phyloP scores from a whole-genome alignment of 92 coral and sea anemone genomes.

The Palythoa heliodiscus region DNA sequence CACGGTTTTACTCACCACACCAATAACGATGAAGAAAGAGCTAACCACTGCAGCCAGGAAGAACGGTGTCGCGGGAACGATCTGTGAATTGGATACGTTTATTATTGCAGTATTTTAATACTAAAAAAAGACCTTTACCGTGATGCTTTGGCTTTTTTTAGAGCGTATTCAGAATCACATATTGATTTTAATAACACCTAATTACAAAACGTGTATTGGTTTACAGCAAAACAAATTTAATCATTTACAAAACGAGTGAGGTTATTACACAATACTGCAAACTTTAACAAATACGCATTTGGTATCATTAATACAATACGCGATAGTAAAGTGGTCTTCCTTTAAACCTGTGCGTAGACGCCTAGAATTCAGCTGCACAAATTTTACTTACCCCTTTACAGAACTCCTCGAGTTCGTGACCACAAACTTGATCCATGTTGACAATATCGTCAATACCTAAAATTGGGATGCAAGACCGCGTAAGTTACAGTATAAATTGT shows the following conservation, averaged over 20 bases:
- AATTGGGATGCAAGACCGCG: neutral
- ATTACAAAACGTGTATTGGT: too few relatives aligned
- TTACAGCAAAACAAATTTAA: too few relatives aligned
- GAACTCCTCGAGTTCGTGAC: slow-evolving; percentile 79
- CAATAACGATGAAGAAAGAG: slow-evolving; percentile 89
- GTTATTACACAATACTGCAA: too few relatives aligned
- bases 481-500: neutral
- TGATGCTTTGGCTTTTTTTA: too few relatives aligned
- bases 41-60: slow-evolving; percentile 92
- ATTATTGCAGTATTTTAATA: neutral
- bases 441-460: slow-evolving; percentile 90
- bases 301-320: too few relatives aligned
- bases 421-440: slow-evolving; percentile 84
- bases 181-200: too few relatives aligned
- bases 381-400: slow-evolving; percentile 81
- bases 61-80: slow-evolving; percentile 94
- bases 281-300: too few relatives aligned
- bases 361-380: neutral
- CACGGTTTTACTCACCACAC: slow-evolving; percentile 77
- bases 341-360: too few relatives aligned
- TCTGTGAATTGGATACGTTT: slow-evolving; percentile 46
- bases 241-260: too few relatives aligned
- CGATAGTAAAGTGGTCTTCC: too few relatives aligned
- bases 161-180: too few relatives aligned
- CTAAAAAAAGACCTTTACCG: too few relatives aligned